phyloP scores from a whole-genome alignment of 2,113 vertebrate species.

The Poeciliopsis prolifica region DNA sequence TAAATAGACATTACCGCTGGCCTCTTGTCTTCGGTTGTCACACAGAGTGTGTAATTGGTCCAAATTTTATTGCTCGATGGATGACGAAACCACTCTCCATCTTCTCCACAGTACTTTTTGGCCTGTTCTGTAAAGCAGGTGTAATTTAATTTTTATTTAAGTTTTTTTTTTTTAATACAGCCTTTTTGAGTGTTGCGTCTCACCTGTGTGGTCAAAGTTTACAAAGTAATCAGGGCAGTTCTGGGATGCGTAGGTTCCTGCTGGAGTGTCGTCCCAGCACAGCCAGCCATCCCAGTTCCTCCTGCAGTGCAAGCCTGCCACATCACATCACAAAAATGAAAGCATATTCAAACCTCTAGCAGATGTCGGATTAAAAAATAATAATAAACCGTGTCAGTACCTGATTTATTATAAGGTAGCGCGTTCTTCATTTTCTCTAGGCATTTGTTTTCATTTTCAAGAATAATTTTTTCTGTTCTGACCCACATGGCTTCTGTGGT shows the following conservation, averaged over 20 bases:
- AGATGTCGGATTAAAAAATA: background rate
- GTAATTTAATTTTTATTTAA: background rate
- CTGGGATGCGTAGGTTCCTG: conserved; percentile 36
- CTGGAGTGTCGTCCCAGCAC: conserved; percentile 67
- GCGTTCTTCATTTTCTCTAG: conserved; percentile 53
- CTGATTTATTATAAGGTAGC: conserved; percentile 43
- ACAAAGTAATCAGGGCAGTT: conserved; percentile 55
- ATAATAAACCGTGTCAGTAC: conserved; percentile 8
- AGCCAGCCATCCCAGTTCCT: conserved; percentile 65
- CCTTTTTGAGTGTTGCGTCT: background rate
- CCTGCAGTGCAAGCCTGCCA: conserved; percentile 47
- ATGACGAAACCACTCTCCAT: conserved; percentile 59
- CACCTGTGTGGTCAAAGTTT: conserved; percentile 38
- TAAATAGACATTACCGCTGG: conserved; percentile 33
- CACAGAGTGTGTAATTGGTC: conserved; percentile 60
- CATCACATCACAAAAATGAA: background rate
- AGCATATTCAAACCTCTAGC: background rate
- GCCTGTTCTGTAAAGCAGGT: conserved; percentile 44
- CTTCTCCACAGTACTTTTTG: conserved; percentile 50
- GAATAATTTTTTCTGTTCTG: conserved; percentile 1
- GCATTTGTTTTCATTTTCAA: conserved; percentile 56
- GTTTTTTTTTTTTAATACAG: background rate
- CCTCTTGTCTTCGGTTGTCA: conserved; percentile 31
- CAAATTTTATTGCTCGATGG: conserved; percentile 29
- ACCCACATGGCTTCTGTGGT: background rate